Base-by-base conservation (phyloP, 2,113 vertebrate genomes). In the Oplegnathus fasciatus region DNA sequence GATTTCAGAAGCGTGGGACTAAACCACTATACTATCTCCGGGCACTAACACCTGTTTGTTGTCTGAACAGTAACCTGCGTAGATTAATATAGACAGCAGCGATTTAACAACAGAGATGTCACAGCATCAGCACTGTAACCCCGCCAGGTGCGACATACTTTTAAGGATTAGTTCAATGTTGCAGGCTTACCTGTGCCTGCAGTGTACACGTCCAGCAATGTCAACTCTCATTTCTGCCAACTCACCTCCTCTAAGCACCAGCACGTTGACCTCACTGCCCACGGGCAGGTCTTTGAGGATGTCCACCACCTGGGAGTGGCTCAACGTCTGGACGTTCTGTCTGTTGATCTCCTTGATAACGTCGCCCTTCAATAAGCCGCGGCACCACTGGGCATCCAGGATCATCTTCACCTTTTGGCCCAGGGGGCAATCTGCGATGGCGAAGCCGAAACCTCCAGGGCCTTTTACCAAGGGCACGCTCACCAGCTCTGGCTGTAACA, bases 321-420 rank as follows among this genome's bases (percentile, higher is more conserved):
- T 98, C 92, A 99, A 84, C 32, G 93, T 97, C 93, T 99, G 98
- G 1, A 99, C 98, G 0, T 99, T 98, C 93, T 98, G 98, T 10
- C 97, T 95, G 94, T 97, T 98, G 82, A 99, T 98, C 93, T 99
- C 98, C 92, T 99, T 98, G 94, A 99, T 98, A 13, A 99, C 96
- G 0, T 99, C 98, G 2, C 98, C 98, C 82, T 99, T 99, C 89
- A 99, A 95, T 82, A 99, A 94, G 68, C 98, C 98, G 11, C 97
- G 97, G 91, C 98, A 99, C 98, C 98, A 99, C 94, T 99, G 98
- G 17, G 97, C 98, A 30, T 99, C 98, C 94, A 99, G 90, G 93
- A 99, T 99, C 98, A 99, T 99, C 93, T 99, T 99, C 83, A 99
- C 98, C 93, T 99, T 99, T 86, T 99, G 98, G 17, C 98, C 98